These are phyloP conservation scores for Parazoanthus atlanticus DNA, from an alignment of 92 coral and sea anemone species.

Conservation along the genomic window DNA sequence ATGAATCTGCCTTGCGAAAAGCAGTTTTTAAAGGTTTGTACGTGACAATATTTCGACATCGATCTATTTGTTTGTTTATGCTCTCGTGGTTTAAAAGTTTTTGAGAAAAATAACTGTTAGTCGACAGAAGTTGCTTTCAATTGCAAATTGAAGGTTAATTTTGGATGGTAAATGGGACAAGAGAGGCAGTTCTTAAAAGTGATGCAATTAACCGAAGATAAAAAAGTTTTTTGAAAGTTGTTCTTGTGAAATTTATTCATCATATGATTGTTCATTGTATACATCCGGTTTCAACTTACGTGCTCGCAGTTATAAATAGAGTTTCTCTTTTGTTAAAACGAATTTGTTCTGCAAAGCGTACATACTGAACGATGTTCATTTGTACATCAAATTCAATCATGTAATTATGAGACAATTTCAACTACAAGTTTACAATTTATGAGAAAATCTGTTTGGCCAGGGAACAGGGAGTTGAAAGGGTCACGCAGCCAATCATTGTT, in stretches of 20 bases:
- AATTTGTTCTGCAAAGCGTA: neutral
- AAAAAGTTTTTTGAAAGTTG: too few relatives aligned
- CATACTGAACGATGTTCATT: too few relatives aligned
- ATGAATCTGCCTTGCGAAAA: constrained; percentile 85
- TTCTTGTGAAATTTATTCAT: too few relatives aligned
- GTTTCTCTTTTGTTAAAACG: neutral
- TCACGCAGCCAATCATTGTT: too few relatives aligned
- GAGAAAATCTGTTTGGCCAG: too few relatives aligned
- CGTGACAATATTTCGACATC: neutral
- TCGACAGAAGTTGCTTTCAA: neutral
- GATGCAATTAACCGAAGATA: neutral
- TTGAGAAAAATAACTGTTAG: neutral
- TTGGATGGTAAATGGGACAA: too few relatives aligned
- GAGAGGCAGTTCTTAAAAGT: too few relatives aligned
- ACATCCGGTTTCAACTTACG: neutral
- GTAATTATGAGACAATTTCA: too few relatives aligned
- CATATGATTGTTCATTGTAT: neutral
- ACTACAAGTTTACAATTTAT: too few relatives aligned
- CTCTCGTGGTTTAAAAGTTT: neutral
- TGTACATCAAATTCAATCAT: too few relatives aligned
- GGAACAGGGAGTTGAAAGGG: too few relatives aligned
- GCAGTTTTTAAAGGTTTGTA: constrained; percentile 88
- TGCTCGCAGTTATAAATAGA: neutral
- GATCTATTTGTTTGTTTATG: neutral
- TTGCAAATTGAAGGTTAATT: neutral